Evolutionary conservation across 2,888 invertebrate genomes (phyloP).

Genomic region (Drosophila atripex): DNA sequence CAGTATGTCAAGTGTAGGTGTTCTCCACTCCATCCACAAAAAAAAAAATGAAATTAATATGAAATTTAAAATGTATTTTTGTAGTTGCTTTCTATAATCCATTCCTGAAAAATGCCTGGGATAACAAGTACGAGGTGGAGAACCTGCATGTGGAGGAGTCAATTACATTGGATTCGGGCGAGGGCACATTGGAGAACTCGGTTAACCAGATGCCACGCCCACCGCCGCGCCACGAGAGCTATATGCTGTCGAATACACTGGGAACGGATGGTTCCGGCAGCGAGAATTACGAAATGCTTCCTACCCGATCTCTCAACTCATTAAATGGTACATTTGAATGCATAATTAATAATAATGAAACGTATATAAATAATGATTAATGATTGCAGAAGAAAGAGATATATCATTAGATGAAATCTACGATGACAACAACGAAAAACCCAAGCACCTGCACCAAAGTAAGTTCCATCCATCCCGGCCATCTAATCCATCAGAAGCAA

Average conservation of each 20-base stretch:
- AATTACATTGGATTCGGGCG: conserved; percentile 87
- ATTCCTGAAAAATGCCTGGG: conserved; percentile 98
- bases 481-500: conserved; percentile 13
- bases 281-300: conserved; percentile 88
- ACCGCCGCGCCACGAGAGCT: conserved; percentile 91
- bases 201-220: conserved; percentile 87
- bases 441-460: conserved; percentile 86
- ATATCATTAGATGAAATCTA: conserved; percentile 84
- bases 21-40: not conserved
- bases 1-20: conserved; percentile 93
- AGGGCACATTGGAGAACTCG: conserved; percentile 89
- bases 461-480: conserved; percentile 61
- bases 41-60: too few relatives aligned
- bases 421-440: conserved; percentile 84
- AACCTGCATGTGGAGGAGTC: conserved; percentile 94
- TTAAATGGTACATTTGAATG: conserved; percentile 85
- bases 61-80: too few relatives aligned
- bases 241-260: conserved; percentile 88
- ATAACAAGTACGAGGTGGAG: conserved; percentile 97
- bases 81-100: conserved; percentile 96
- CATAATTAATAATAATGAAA: too few relatives aligned
- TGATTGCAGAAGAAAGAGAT: conserved; percentile 84
- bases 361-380: too few relatives aligned
- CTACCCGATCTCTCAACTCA: conserved; percentile 84
- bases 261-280: conserved; percentile 86